Percentiles rank a stretch among this genome's conserved stretches.
Evolutionary conservation across 64 coral and sea anemone species (phyloP).

Genomic region (Anthopleura sola): DNA sequence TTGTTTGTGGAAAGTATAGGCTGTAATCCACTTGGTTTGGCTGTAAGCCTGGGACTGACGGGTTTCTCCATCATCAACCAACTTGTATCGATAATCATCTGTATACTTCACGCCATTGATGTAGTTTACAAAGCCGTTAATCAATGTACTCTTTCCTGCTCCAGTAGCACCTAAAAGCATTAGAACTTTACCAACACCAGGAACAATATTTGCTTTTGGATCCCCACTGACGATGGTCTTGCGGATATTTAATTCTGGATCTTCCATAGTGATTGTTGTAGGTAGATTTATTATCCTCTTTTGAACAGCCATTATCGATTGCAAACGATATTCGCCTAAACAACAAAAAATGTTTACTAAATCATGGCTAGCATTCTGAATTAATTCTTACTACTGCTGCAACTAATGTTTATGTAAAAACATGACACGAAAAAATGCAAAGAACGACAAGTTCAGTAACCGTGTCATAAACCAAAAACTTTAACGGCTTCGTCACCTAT

Average conservation of each 20-base stretch:
- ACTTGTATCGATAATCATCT: slow-evolving; percentile 34
- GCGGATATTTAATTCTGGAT: not conserved
- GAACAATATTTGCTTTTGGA: not conserved
- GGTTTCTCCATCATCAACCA: not conserved
- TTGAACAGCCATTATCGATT: not conserved
- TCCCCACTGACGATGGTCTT: not conserved
- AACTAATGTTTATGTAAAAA: too few species aligned
- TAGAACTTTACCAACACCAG: not conserved
- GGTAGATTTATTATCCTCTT: not conserved
- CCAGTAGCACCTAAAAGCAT: slow-evolving; percentile 30
- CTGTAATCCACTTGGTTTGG: slow-evolving; percentile 33
- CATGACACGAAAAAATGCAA: too few species aligned
- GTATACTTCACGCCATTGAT: slow-evolving; percentile 17
- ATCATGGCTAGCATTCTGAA: too few species aligned
- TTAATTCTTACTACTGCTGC: too few species aligned
- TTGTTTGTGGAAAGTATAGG: slow-evolving; percentile 20
- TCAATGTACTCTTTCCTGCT: slow-evolving; percentile 33
- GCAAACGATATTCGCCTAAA: not conserved
- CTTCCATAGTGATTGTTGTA: not conserved
- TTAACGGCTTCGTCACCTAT: too few species aligned
- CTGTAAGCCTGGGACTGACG: slow-evolving; percentile 4
- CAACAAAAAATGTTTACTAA: not conserved
- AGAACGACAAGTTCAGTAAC: too few species aligned
- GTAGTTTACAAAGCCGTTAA: slow-evolving; percentile 33
- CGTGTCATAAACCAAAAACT: too few species aligned